Conservation (phyloP, 2,888 invertebrate species). For the Melinaea menophilus region DNA sequence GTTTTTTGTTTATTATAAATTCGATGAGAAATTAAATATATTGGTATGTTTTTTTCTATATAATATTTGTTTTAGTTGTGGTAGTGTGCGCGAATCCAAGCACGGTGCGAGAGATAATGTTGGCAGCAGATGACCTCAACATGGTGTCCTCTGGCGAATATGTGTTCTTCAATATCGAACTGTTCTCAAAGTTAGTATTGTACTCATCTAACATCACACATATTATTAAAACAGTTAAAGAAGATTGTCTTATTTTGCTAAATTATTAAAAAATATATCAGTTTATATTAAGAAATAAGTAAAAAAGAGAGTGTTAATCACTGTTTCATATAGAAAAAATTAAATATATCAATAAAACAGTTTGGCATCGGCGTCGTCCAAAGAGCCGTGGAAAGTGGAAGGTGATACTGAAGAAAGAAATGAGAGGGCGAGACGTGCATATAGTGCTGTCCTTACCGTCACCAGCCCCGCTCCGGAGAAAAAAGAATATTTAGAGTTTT, state of each 20-base stretch:
- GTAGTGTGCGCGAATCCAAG: slow-evolving; percentile 94
- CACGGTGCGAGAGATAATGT: slow-evolving; percentile 93
- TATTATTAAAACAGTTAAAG: no score
- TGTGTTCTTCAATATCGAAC: slow-evolving; percentile 98
- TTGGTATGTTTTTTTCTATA: no score
- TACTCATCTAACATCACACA: not conserved
- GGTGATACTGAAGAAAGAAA: slow-evolving; percentile 90
- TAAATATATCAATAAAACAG: slow-evolving; percentile 46
- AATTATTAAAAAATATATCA: no score
- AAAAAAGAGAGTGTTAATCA: no score
- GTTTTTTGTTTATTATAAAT: not conserved
- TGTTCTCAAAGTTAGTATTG: slow-evolving; percentile 93
- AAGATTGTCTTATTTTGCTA: no score
- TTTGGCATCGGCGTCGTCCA: slow-evolving; percentile 77
- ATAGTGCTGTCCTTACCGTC: slow-evolving; percentile 91
- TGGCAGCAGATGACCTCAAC: slow-evolving; percentile 95
- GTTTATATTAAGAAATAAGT: no score
- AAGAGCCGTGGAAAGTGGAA: slow-evolving; percentile 91
- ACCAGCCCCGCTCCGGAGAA: slow-evolving; percentile 90
- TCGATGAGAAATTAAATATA: no score
- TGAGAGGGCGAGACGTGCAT: slow-evolving; percentile 89
- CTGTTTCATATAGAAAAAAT: not conserved
- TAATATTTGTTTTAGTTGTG: slow-evolving; percentile 86
- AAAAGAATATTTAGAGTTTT: slow-evolving; percentile 86
- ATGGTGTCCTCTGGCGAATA: slow-evolving; percentile 98